phyloP scores from a whole-genome alignment of 2,888 invertebrate species.

The Phyto melanocephala region DNA sequence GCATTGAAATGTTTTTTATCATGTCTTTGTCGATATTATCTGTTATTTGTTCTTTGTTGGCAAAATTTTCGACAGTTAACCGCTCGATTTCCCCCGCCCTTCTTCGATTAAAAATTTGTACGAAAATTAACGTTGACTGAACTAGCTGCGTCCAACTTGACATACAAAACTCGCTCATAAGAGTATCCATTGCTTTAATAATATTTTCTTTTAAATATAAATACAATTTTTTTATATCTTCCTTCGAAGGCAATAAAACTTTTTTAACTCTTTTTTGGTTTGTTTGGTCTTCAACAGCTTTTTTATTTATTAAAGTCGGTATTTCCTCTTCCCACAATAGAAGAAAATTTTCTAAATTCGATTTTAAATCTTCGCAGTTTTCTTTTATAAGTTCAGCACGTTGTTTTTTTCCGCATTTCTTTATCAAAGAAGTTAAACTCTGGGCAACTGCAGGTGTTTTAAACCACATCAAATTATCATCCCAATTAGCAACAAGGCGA shows the following conservation, averaged over 20 bases:
- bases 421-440: not conserved
- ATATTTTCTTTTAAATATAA: too few species aligned
- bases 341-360: slow-evolving; percentile 12
- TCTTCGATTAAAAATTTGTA: too few species aligned
- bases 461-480: not conserved
- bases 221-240: too few species aligned
- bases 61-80: slow-evolving; percentile 13
- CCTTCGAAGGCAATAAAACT: too few species aligned
- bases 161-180: not conserved
- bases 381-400: not conserved
- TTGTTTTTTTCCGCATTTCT: not conserved
- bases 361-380: slow-evolving; percentile 4
- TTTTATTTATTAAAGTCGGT: slow-evolving; percentile 29
- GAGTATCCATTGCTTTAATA: not conserved
- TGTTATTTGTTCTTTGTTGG: slow-evolving; percentile 9
- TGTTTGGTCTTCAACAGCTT: slow-evolving; percentile 7
- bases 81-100: too few species aligned
- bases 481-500: not conserved
- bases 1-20: not conserved
- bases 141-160: slow-evolving; percentile 2
- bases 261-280: slow-evolving; percentile 13
- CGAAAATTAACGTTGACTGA: not conserved
- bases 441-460: not conserved
- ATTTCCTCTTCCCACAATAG: too few species aligned
- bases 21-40: not conserved